Percentiles rank a stretch among this genome's conserved stretches.
Evolutionary conservation across 2,888 invertebrate species (phyloP).

Genomic region (Apamea monoglypha): DNA sequence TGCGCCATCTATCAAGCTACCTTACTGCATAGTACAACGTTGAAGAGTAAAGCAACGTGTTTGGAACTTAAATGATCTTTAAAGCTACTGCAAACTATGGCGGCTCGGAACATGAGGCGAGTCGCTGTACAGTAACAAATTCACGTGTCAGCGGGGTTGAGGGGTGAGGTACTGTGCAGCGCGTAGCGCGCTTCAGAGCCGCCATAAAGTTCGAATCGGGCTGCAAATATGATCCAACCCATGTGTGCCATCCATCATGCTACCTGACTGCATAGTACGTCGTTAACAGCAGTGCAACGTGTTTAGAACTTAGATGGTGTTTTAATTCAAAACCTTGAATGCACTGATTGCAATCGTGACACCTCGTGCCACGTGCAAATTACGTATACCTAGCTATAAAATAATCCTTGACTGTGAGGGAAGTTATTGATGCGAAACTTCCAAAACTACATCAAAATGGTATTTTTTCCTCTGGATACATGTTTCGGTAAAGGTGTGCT

Average conservation of each 20-base stretch:
- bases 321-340: conserved; percentile 19
- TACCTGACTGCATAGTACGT: conserved; percentile 32
- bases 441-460: neutral
- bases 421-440: neutral
- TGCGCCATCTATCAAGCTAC: conserved; percentile 60
- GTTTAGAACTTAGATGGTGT: conserved; percentile 2
- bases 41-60: conserved; percentile 6
- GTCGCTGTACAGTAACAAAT: no score
- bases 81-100: neutral
- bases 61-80: conserved; percentile 4
- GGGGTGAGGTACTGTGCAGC: no score
- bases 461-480: neutral
- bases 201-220: no score
- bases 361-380: neutral
- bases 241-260: conserved; percentile 62
- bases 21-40: conserved; percentile 24
- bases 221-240: conserved; percentile 56
- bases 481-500: neutral
- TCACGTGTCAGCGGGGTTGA: no score
- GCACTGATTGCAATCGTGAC: neutral
- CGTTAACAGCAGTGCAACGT: conserved; percentile 5
- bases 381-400: neutral
- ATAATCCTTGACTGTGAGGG: neutral
- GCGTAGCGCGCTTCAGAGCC: no score
- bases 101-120: no score